A percentile compares a stretch with the other conserved stretches of the same genome.
These are phyloP conservation scores for Alligator mississippiensis DNA, from an alignment of 2,113 vertebrate genomes.

Conservation along the genomic window DNA sequence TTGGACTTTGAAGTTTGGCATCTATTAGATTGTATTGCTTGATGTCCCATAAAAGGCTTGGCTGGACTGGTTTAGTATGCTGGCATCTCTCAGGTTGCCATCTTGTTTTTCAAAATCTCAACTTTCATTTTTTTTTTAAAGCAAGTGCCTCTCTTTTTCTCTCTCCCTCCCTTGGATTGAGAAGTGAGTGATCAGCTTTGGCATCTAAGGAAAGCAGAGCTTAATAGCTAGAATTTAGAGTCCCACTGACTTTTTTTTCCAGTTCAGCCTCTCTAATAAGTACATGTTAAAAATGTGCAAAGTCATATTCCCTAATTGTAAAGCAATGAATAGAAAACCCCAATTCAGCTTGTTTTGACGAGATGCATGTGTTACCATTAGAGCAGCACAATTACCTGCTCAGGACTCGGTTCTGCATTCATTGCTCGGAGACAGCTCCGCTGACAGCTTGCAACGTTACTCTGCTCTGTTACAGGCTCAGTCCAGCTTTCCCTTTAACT, in stretches of 20 bases:
- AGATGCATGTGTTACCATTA: rapidly evolving
- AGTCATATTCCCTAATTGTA: background rate
- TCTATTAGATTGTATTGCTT: slow-evolving; percentile 23
- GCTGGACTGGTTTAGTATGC: background rate
- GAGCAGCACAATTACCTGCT: background rate
- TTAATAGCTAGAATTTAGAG: background rate
- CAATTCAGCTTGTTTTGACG: background rate
- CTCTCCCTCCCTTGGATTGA: background rate
- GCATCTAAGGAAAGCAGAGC: background rate
- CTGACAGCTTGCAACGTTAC: rapidly evolving
- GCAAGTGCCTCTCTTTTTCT: background rate
- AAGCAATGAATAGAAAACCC: background rate
- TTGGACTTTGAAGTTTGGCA: background rate
- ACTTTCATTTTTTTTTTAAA: background rate
- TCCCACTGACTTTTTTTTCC: background rate
- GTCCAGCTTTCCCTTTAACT: background rate
- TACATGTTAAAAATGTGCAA: background rate
- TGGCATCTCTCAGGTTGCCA: background rate
- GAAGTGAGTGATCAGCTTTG: background rate
- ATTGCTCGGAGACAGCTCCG: background rate
- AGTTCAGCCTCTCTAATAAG: background rate
- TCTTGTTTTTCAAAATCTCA: background rate
- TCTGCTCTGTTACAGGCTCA: background rate
- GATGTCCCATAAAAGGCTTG: background rate
- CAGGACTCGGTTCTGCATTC: background rate